Percentiles rank a stretch among this genome's conserved stretches.
Conservation (phyloP, 2,888 invertebrate species). For the Pristionchus mayeri region DNA sequence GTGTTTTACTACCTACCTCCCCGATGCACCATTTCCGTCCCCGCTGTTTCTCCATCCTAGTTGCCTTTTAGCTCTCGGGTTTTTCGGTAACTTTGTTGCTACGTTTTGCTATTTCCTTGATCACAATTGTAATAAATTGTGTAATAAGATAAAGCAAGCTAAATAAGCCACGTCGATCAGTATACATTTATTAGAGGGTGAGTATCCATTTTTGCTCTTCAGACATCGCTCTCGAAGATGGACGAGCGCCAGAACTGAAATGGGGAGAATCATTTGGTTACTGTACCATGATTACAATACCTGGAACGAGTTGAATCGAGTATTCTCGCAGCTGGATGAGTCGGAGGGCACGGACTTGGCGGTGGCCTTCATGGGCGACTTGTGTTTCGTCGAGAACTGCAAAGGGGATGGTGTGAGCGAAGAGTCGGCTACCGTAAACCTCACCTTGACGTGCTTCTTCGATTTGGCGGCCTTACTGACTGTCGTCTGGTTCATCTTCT, state of each 20-base stretch:
- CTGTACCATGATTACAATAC: neutral
- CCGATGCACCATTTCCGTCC: no score
- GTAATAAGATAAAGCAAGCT: no score
- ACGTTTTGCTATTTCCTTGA: no score
- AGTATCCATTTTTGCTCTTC: neutral
- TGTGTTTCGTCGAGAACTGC: slow-evolving; percentile 6
- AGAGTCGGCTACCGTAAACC: neutral
- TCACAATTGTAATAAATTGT: no score
- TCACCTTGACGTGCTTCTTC: slow-evolving; percentile 7
- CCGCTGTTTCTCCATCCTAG: no score
- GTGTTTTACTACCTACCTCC: no score
- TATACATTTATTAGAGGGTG: neutral
- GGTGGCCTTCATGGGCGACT: neutral
- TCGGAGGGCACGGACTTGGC: slow-evolving; percentile 5
- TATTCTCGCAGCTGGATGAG: slow-evolving; percentile 23
- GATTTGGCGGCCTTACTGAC: neutral
- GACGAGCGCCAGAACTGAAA: slow-evolving; percentile 39
- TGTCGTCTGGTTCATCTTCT: neutral
- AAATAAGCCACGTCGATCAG: no score
- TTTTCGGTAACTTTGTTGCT: no score
- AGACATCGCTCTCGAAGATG: slow-evolving; percentile 40
- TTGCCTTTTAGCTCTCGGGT: no score
- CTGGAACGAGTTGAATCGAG: slow-evolving; percentile 38
- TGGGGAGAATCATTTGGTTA: neutral
- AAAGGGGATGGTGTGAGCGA: neutral